A percentile compares a stretch with the other conserved stretches of the same genome.
Evolutionary conservation across 2,888 invertebrate species (phyloP).

Genomic region (Lycophotia porphyrea): DNA sequence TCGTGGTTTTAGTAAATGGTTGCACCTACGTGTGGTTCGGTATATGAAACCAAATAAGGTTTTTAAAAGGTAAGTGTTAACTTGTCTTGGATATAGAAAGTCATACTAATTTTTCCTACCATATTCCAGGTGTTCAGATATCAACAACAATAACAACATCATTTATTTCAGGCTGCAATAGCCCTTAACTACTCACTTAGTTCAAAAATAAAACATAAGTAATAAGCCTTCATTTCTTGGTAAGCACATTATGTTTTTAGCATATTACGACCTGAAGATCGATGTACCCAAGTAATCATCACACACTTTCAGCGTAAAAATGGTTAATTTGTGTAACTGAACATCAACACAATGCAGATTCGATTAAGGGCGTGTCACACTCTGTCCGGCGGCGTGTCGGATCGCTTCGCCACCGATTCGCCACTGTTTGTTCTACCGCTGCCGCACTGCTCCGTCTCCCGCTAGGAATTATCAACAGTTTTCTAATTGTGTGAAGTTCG

Average conservation of each 20-base stretch:
- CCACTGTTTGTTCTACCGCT: slow-evolving; percentile 46
- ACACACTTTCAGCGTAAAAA: neutral
- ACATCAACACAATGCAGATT: slow-evolving; percentile 39
- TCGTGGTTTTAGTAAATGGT: neutral
- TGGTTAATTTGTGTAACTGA: slow-evolving; percentile 11
- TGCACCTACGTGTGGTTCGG: neutral
- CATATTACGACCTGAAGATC: neutral
- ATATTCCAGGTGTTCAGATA: too few species aligned
- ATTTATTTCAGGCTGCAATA: too few species aligned
- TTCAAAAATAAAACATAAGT: neutral
- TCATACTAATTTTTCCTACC: too few species aligned
- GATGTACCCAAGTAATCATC: neutral
- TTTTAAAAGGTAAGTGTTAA: neutral
- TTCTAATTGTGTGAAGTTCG: slow-evolving; percentile 63
- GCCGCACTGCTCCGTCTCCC: slow-evolving; percentile 9
- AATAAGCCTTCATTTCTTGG: neutral
- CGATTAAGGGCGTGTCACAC: slow-evolving; percentile 61
- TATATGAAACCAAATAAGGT: neutral
- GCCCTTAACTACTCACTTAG: too few species aligned
- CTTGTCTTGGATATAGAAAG: too few species aligned
- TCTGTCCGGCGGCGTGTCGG: slow-evolving; percentile 35
- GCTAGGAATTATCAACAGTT: slow-evolving; percentile 60
- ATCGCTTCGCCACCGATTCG: slow-evolving; percentile 53
- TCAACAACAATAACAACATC: too few species aligned
- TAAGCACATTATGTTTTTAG: neutral